Conservation (phyloP, 2,797 vertebrate genomes). For the Enoplosus armatus region DNA sequence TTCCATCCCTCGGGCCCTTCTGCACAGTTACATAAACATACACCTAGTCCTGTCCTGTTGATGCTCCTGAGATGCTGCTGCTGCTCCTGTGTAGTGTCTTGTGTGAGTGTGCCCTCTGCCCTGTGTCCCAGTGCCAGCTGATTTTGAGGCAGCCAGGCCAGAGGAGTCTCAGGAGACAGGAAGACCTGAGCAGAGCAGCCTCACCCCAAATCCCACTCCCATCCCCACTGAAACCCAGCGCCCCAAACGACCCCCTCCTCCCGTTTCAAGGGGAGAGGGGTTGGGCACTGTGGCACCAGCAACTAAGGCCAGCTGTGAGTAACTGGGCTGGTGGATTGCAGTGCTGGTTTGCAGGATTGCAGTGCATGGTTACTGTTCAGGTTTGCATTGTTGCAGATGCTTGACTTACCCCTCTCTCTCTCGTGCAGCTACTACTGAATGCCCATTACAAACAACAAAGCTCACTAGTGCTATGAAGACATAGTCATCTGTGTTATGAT, state of each 20-base stretch:
- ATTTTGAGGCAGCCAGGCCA: constrained; percentile 80
- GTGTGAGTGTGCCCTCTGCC: constrained; percentile 81
- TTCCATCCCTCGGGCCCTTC: constrained; percentile 39
- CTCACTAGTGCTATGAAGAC: constrained; percentile 61
- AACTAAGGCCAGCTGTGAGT: constrained; percentile 86
- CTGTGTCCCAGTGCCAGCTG: constrained; percentile 83
- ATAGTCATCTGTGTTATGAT: constrained; percentile 59
- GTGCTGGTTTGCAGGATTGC: constrained; percentile 82
- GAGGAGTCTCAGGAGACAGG: constrained; percentile 79
- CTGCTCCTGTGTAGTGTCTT: constrained; percentile 64
- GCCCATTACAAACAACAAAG: constrained; percentile 62
- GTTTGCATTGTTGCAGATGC: constrained; percentile 78
- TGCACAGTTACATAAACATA: constrained; percentile 15
- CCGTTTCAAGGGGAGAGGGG: constrained; percentile 73
- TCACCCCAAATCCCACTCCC: constrained; percentile 73
- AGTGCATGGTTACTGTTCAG: constrained; percentile 79
- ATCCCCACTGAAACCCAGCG: constrained; percentile 73
- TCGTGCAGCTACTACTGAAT: constrained; percentile 71
- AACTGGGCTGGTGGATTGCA: constrained; percentile 79
- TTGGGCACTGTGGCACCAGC: constrained; percentile 69
- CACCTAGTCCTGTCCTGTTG: constrained; percentile 51
- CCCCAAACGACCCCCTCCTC: constrained; percentile 77
- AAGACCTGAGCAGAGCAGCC: constrained; percentile 76
- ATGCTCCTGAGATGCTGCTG: constrained; percentile 59
- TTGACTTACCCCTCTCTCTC: constrained; percentile 67